Evolutionary conservation across 2,113 vertebrate genomes (phyloP).

Genomic region (Hemiprocne comata): DNA sequence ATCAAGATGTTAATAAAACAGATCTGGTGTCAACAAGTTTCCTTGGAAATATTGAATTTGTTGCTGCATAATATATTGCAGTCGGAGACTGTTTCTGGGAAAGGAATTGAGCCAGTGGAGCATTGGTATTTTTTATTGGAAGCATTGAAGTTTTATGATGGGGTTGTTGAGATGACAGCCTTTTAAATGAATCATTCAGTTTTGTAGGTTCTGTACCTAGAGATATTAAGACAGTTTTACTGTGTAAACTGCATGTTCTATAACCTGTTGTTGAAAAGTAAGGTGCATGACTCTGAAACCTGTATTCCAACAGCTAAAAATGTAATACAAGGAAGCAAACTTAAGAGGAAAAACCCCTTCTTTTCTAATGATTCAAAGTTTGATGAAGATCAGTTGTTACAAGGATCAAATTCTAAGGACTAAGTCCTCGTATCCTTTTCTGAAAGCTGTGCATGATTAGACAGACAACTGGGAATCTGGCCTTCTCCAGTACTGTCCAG

Average conservation of each 20-base stretch:
- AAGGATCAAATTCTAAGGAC: neutral
- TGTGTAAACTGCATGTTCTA: neutral
- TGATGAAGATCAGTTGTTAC: neutral
- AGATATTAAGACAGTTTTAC: neutral
- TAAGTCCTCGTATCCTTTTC: neutral
- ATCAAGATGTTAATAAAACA: neutral
- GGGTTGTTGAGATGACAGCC: neutral
- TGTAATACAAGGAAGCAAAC: neutral
- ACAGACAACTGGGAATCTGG: neutral
- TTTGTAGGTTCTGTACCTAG: neutral
- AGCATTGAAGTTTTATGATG: neutral
- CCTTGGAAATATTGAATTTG: neutral
- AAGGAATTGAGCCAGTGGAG: neutral
- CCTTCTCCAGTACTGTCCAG: neutral
- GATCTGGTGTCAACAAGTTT: neutral
- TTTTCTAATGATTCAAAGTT: neutral
- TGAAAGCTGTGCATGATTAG: neutral
- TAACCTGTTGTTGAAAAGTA: neutral
- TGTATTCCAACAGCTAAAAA: neutral
- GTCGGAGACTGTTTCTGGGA: neutral
- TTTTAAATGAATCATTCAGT: neutral
- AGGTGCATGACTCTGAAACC: neutral
- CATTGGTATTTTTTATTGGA: neutral
- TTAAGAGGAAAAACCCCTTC: neutral
- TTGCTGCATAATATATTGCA: neutral